These are phyloP conservation scores for Cardinalis cardinalis DNA, from an alignment of 2,113 vertebrate species.

Conservation along the genomic window DNA sequence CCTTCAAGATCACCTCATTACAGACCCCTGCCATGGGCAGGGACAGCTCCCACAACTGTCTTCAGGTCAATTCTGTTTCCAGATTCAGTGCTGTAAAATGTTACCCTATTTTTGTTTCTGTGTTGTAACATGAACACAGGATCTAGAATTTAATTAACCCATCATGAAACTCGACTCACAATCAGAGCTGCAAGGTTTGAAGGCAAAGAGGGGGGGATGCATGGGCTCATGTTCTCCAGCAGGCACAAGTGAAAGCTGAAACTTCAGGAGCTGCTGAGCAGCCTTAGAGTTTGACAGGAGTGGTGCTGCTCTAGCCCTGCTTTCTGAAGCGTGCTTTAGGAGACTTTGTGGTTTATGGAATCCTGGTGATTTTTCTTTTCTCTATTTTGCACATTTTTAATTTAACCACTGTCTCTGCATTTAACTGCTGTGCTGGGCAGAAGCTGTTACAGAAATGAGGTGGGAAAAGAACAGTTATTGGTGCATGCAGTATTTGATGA, in stretches of 20 bases:
- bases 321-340: not conserved
- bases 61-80: not conserved
- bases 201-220: not conserved
- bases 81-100: not conserved
- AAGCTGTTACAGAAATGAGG: not conserved
- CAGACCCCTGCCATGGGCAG: not conserved
- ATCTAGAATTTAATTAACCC: not conserved
- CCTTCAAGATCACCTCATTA: not conserved
- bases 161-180: not conserved
- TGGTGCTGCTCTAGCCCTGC: not conserved
- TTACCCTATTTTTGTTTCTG: not conserved
- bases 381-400: not conserved
- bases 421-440: not conserved
- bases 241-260: not conserved
- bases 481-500: not conserved
- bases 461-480: not conserved
- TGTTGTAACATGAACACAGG: not conserved
- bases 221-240: not conserved
- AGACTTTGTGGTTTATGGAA: not conserved
- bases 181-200: not conserved
- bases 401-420: not conserved
- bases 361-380: not conserved
- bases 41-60: not conserved
- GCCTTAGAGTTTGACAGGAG: not conserved
- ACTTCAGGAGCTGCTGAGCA: not conserved